phyloP scores from a whole-genome alignment of 37 sponge, comb jelly and placozoan species.

The Halichondria panicea region DNA sequence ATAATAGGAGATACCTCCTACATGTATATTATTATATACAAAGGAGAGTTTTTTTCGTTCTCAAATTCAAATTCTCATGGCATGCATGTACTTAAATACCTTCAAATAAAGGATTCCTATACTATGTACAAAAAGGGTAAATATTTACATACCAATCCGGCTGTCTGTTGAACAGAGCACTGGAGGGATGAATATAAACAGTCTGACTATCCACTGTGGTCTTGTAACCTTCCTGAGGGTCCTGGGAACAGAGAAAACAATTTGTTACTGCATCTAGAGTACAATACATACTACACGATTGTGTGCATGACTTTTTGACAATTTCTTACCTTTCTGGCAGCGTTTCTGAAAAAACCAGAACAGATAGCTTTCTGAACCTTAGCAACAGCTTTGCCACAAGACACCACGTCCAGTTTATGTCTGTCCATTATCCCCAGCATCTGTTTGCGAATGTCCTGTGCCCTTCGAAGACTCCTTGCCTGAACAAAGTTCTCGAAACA shows the following conservation, averaged over 20 bases:
- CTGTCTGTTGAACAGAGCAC: conserved; percentile 93
- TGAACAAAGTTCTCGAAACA: conserved; percentile 99
- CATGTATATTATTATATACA: too few relatives aligned
- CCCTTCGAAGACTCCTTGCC: conserved; percentile 77
- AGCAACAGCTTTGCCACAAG: conserved; percentile 85
- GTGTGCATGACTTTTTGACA: not conserved
- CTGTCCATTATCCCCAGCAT: conserved; percentile 99
- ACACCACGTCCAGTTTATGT: conserved; percentile 96
- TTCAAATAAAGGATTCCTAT: too few relatives aligned
- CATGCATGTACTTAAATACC: too few relatives aligned
- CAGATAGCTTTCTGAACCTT: conserved; percentile 94
- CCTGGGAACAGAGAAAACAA: conserved; percentile 37
- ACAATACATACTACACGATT: not conserved
- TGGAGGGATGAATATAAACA: conserved; percentile 95
- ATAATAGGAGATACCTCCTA: too few relatives aligned
- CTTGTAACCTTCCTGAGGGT: conserved; percentile 98
- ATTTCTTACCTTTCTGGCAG: conserved; percentile 81
- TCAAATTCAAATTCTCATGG: too few relatives aligned
- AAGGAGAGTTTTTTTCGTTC: too few relatives aligned
- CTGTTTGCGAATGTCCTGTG: conserved; percentile 96
- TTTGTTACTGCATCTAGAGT: too few relatives aligned
- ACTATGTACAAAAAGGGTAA: too few relatives aligned
- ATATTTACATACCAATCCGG: conserved; percentile 87
- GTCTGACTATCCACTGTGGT: conserved; percentile 92
- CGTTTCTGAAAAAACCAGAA: conserved; percentile 95